These are phyloP conservation scores for Hyposoter didymator DNA, from an alignment of 2,888 invertebrate species.

Conservation along the genomic window DNA sequence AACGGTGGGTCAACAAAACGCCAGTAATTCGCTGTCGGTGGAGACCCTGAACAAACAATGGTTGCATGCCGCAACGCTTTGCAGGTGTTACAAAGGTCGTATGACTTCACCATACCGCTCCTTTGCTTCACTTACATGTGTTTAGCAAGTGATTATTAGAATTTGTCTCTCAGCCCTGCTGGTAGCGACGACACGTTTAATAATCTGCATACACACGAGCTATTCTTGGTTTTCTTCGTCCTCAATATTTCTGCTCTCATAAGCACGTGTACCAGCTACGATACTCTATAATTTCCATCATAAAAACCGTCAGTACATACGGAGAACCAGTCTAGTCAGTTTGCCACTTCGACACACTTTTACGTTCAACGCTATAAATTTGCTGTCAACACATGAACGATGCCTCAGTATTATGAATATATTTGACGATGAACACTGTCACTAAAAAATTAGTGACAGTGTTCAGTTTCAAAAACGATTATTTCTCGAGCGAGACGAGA, in stretches of 20 bases:
- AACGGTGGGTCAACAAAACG: conserved; percentile 72
- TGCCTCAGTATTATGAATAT: neutral
- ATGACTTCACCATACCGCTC: conserved; percentile 27
- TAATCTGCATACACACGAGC: conserved; percentile 33
- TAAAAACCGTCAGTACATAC: conserved; percentile 48
- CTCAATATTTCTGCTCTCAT: conserved; percentile 30
- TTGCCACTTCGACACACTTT: conserved; percentile 4
- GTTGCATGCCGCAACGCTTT: conserved; percentile 72
- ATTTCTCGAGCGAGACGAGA: too few relatives aligned
- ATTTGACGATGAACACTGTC: neutral
- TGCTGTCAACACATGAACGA: neutral
- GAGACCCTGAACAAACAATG: conserved; percentile 75
- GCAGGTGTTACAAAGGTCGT: conserved; percentile 47
- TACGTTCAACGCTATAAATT: neutral
- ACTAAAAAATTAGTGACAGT: too few relatives aligned
- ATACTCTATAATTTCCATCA: conserved; percentile 42
- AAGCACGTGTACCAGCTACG: conserved; percentile 41
- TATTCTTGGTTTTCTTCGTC: conserved; percentile 19
- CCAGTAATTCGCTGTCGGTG: conserved; percentile 65
- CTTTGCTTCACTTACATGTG: conserved; percentile 51
- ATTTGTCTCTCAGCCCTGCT: conserved; percentile 34
- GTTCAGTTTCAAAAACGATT: too few relatives aligned
- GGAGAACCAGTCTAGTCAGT: conserved; percentile 5
- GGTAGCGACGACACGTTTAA: conserved; percentile 22
- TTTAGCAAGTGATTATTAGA: conserved; percentile 72